These are phyloP conservation scores for Coccyzus lansbergi DNA, from an alignment of 2,797 vertebrate genomes.

Conservation along the genomic window DNA sequence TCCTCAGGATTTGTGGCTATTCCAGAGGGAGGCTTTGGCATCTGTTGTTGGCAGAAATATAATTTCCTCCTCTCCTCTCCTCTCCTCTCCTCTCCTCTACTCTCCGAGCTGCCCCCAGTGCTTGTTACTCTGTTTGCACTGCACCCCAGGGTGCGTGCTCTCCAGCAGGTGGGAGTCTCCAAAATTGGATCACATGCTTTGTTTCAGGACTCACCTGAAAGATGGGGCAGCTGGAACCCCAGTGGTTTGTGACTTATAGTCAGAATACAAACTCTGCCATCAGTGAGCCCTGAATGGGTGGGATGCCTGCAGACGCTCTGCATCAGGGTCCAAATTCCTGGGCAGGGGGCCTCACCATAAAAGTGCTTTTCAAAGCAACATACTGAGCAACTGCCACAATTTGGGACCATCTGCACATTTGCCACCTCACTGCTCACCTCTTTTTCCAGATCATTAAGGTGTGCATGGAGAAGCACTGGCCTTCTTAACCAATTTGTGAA, in stretches of 20 bases:
- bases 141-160: fast-evolving
- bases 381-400: neutral
- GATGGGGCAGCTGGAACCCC: neutral
- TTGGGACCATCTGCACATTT: conserved; percentile 31
- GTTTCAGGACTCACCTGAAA: neutral
- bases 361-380: neutral
- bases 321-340: fast-evolving
- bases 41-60: neutral
- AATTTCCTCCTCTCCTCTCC: neutral
- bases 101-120: neutral
- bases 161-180: neutral
- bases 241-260: neutral
- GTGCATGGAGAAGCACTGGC: neutral
- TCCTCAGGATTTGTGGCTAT: neutral
- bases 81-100: neutral
- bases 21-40: neutral
- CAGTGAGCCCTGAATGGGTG: fast-evolving
- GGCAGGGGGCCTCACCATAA: neutral
- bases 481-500: fast-evolving
- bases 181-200: neutral
- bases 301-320: fast-evolving
- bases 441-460: conserved; percentile 48
- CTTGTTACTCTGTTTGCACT: neutral
- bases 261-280: neutral
- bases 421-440: conserved; percentile 36